Percentiles rank a stretch among this genome's conserved stretches.
Conservation (phyloP, 2,888 invertebrate species). For the Linhomoeus sp. region DNA sequence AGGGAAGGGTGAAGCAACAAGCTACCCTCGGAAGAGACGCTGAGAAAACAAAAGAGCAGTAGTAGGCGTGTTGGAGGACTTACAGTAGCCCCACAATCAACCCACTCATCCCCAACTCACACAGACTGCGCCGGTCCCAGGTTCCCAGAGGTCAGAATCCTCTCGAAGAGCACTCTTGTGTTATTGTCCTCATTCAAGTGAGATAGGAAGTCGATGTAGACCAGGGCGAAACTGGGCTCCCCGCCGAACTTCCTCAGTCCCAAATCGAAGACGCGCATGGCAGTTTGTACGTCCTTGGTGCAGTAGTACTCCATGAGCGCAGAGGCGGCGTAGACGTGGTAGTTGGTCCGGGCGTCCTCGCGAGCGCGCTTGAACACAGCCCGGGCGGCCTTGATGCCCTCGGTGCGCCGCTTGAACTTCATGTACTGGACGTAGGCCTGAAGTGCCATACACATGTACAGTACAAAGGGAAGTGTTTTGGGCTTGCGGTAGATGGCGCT, state of each 20-base stretch:
- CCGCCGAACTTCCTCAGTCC: constrained; percentile 89
- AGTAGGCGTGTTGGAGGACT: no score
- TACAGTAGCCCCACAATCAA: no score
- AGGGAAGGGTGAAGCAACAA: no score
- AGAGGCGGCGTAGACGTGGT: constrained; percentile 87
- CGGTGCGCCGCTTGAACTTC: constrained; percentile 90
- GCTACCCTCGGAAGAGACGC: no score
- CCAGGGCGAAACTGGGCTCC: constrained; percentile 77
- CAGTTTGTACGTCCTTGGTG: constrained; percentile 47
- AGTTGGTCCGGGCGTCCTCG: constrained; percentile 59
- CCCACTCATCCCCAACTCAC: constrained; percentile 40
- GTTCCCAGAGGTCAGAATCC: constrained; percentile 77
- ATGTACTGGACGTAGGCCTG: constrained; percentile 92
- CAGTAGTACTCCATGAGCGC: constrained; percentile 98
- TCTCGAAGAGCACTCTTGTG: constrained; percentile 90
- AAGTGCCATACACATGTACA: no score
- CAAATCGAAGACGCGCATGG: constrained; percentile 85
- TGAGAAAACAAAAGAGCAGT: no score
- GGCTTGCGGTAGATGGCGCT: no score
- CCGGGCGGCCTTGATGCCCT: constrained; percentile 89
- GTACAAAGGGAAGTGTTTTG: no score
- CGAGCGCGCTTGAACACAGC: constrained; percentile 83
- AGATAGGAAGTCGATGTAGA: constrained; percentile 87
- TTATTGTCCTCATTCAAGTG: constrained; percentile 99
- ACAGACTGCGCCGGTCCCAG: constrained; percentile 74